A percentile compares a stretch with the other conserved stretches of the same genome.
Conservation (phyloP, 2,888 invertebrate genomes). For the Iselma pallidipennis region DNA sequence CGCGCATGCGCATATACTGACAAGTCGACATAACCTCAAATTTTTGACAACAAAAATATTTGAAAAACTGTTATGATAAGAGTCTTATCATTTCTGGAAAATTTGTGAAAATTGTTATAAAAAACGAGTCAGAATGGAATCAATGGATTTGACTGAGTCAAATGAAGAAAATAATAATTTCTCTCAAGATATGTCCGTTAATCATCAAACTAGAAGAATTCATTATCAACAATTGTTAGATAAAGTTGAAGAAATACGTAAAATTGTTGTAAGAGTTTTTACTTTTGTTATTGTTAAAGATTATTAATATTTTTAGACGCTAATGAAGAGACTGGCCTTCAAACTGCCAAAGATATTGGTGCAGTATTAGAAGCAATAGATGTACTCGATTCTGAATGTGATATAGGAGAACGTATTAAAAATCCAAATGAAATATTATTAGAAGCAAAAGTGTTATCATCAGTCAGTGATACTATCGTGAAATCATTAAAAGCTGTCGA, state of each 20-base stretch:
- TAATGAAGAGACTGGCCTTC: constrained; percentile 33
- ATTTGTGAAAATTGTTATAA: too few species aligned
- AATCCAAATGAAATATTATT: constrained; percentile 50
- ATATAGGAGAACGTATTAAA: constrained; percentile 43
- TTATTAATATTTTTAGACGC: constrained; percentile 28
- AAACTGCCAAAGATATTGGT: constrained; percentile 42
- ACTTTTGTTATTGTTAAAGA: not conserved
- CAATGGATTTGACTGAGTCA: not conserved
- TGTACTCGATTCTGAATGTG: constrained; percentile 40
- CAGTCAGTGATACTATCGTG: constrained; percentile 45
- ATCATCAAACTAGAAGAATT: constrained; percentile 16
- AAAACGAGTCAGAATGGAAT: too few species aligned
- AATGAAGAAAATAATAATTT: constrained; percentile 17
- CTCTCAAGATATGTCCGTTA: not conserved
- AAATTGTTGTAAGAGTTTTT: not conserved
- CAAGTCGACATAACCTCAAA: not conserved
- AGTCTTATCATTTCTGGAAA: too few species aligned
- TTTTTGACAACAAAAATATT: not conserved
- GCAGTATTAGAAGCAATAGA: constrained; percentile 44
- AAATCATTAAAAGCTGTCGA: constrained; percentile 49
- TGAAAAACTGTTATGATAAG: too few species aligned
- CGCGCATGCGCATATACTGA: too few species aligned
- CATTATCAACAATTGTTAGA: constrained; percentile 22
- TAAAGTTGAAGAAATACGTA: constrained; percentile 26
- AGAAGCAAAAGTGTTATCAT: constrained; percentile 47